These are phyloP conservation scores for Natator depressus DNA, from an alignment of 2,113 vertebrate genomes.

Conservation along the genomic window DNA sequence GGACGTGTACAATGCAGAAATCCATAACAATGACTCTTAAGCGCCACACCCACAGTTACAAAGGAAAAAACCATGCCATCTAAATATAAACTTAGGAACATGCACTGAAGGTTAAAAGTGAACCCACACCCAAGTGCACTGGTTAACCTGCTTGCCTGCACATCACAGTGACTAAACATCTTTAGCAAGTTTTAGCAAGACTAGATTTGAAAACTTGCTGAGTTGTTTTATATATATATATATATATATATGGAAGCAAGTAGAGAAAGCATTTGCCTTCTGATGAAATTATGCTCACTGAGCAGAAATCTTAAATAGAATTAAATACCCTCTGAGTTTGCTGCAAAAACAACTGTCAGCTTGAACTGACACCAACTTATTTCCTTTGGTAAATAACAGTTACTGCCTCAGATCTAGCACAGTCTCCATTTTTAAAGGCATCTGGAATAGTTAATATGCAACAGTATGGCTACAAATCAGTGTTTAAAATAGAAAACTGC, in stretches of 20 bases:
- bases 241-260: background rate
- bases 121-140: conserved; percentile 45
- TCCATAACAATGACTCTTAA: background rate
- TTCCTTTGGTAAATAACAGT: background rate
- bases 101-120: conserved; percentile 31
- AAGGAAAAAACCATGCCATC: conserved; percentile 48
- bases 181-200: conserved; percentile 59
- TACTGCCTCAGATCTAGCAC: background rate
- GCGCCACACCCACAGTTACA: conserved; percentile 23
- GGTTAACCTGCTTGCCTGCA: conserved; percentile 37
- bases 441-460: background rate
- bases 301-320: background rate
- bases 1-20: conserved; percentile 11
- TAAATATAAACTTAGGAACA: background rate
- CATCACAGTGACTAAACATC: background rate
- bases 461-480: background rate
- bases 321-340: background rate
- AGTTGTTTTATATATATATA: background rate
- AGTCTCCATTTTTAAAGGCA: conserved; percentile 1
- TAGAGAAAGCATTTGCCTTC: background rate
- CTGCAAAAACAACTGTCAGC: background rate
- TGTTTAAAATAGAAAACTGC: background rate
- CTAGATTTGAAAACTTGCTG: conserved; percentile 48
- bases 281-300: background rate
- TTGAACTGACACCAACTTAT: background rate